phyloP scores from a whole-genome alignment of 2,888 invertebrate genomes.

The Spicauda simplicius region DNA sequence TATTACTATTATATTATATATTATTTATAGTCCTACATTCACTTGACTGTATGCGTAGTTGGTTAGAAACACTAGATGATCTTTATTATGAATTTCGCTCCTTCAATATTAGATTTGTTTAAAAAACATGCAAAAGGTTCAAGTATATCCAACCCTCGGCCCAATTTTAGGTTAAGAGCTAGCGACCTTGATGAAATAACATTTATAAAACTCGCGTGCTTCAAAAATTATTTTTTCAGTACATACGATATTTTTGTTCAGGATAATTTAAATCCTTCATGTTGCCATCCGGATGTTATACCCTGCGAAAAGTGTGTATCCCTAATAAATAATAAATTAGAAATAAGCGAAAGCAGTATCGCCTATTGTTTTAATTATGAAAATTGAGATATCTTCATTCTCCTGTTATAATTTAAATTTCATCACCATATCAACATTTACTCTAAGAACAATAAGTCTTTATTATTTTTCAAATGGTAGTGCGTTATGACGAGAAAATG shows the following conservation, averaged over 20 bases:
- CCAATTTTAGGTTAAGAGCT: constrained; percentile 11
- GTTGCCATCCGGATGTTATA: constrained; percentile 17
- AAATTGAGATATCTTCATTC: no score
- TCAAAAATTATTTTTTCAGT: not conserved
- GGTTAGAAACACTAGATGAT: not conserved
- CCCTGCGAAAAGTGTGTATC: constrained; percentile 17
- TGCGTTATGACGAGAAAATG: no score
- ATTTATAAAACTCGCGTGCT: constrained; percentile 11
- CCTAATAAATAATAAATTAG: not conserved
- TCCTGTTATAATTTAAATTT: no score
- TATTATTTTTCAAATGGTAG: no score
- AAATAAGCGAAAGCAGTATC: no score
- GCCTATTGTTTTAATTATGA: no score
- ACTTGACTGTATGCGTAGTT: not conserved
- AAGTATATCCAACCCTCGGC: constrained; percentile 5
- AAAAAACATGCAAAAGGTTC: constrained; percentile 18
- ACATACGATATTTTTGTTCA: constrained; percentile 19
- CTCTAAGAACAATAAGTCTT: no score
- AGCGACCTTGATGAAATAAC: constrained; percentile 19
- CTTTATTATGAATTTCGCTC: not conserved
- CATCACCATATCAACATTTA: no score
- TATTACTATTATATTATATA: no score
- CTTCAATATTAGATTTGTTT: not conserved
- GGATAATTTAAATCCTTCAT: constrained; percentile 8
- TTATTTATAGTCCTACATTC: no score